Evolutionary conservation across 2,888 invertebrate genomes (phyloP), one percentile per base, ranked within the genome.

Genomic region (Apamea epomidion): DNA sequence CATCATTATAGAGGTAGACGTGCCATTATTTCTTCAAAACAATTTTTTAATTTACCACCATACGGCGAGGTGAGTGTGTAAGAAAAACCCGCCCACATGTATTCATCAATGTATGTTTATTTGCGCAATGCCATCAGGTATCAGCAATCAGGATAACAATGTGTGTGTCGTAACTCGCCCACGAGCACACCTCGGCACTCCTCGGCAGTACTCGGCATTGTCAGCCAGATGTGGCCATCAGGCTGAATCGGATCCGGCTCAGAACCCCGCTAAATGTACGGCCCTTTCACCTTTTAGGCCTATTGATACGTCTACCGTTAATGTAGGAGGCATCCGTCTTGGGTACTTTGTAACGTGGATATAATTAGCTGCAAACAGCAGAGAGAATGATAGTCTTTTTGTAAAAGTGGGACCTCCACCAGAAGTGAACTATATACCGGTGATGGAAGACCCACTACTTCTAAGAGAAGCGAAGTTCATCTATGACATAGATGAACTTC

Each of bases 71-170:
- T 78, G 79, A 85, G 80, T 80, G 62, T 81, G 60, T 82, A 86
- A 78, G 80, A 84, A 88, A 88, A 89, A 83, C 84, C 87, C 83
- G 75, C 89, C 88, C 89, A 90, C 89, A 87, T 90, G 78, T 68
- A 85, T 85, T 83, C 81, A 89, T 87, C 84, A 87, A 87, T 90
- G 77, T 82, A 70, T 64, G 76, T 77, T 78, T 86, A 82, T 88
- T 90, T 90, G 83, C 87, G 86, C 83, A 90, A 91, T 86, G 81
- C 81, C 74, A 80, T 75, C 86, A 84, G 82, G 85, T 80, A 80
- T 76, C 77, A 84, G 87, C 87, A 89, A 91, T 88, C 88, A 92
- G 93, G 93, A 93, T 93, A 93, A 93, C 94, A 93, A 93, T 93
- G 89, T 87, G 87, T 72, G 85, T 91, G 90, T 90, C 85, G 93